Evolutionary conservation across 2,113 vertebrate genomes (phyloP).

Genomic region (Spilogale gracilis): DNA sequence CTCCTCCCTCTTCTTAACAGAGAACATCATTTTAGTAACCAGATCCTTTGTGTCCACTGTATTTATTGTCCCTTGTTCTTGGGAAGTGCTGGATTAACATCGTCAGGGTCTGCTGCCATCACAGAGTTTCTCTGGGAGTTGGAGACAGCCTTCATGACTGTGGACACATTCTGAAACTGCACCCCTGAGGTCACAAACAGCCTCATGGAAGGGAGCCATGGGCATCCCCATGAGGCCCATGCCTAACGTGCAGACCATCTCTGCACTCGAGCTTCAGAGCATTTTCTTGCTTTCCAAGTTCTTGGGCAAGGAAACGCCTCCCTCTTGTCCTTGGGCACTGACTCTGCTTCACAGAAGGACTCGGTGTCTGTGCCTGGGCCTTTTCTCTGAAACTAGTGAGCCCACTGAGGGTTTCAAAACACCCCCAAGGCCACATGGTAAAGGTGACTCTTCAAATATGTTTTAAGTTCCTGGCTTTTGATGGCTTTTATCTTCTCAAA

Average conservation of each 20-base stretch:
- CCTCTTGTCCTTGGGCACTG: not conserved
- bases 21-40: not conserved
- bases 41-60: not conserved
- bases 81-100: not conserved
- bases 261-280: not conserved
- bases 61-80: rapidly evolving
- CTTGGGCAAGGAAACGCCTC: not conserved
- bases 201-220: rapidly evolving
- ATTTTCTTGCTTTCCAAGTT: not conserved
- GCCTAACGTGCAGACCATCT: rapidly evolving
- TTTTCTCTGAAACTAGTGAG: slow-evolving; percentile 58
- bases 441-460: slow-evolving; percentile 73
- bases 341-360: not conserved
- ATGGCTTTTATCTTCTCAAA: slow-evolving; percentile 72
- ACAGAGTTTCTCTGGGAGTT: not conserved
- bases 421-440: slow-evolving; percentile 62
- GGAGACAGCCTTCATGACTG: rapidly evolving
- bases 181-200: rapidly evolving
- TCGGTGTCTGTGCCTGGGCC: not conserved
- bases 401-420: slow-evolving; percentile 62
- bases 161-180: rapidly evolving
- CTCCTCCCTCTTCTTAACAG: not conserved
- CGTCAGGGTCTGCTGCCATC: rapidly evolving
- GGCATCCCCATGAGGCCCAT: rapidly evolving
- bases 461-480: slow-evolving; percentile 71